phyloP scores from a whole-genome alignment of 2,113 vertebrate genomes.

The Phasianus colchicus region DNA sequence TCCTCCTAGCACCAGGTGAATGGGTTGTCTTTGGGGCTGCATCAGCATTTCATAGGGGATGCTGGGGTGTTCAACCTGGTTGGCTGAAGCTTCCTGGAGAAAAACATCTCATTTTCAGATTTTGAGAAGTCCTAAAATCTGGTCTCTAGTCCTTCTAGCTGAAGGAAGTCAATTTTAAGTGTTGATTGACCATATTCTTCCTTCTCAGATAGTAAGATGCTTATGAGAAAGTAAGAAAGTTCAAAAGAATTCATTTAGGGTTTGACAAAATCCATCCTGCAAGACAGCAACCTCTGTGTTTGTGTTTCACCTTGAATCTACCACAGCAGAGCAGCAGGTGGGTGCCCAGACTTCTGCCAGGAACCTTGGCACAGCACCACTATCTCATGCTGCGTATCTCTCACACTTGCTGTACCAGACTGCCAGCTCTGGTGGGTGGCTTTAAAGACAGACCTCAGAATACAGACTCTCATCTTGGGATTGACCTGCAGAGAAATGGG shows the following conservation, averaged over 20 bases:
- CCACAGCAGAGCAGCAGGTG: not conserved
- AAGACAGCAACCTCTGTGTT: constrained; percentile 78
- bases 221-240: not conserved
- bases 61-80: constrained; percentile 74
- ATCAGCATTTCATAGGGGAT: constrained; percentile 77
- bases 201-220: not conserved
- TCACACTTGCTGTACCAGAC: too few species aligned
- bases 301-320: constrained; percentile 78
- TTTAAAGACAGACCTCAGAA: not conserved
- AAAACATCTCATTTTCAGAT: too few species aligned
- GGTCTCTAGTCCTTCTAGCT: not conserved
- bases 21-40: constrained; percentile 72
- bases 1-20: constrained; percentile 25
- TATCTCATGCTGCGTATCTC: not conserved
- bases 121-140: not conserved
- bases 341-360: not conserved
- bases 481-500: not conserved
- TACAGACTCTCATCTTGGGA: accelerated
- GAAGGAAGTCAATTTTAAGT: not conserved
- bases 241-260: not conserved
- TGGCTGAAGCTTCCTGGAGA: constrained; percentile 81
- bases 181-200: not conserved
- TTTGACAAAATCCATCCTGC: not conserved
- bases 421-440: not conserved
- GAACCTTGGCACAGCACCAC: not conserved